Conservation (phyloP, 2,888 invertebrate genomes). For the Apamea epomidion region DNA sequence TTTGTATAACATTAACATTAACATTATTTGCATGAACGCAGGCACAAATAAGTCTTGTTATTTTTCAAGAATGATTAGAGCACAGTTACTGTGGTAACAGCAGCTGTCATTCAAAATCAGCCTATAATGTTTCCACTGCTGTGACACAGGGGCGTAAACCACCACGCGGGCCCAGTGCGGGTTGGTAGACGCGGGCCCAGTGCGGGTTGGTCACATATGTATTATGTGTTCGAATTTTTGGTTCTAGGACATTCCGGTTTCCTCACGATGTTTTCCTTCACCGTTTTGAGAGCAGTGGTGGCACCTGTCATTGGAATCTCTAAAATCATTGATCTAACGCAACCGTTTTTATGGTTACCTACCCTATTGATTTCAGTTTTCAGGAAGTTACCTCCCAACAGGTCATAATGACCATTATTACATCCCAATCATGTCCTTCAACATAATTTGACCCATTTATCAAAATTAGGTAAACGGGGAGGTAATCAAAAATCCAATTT, state of each 20-base stretch:
- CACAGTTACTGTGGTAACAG: neutral
- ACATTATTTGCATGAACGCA: neutral
- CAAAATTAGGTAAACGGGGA: constrained; percentile 16
- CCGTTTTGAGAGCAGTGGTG: no score
- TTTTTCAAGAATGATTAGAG: neutral
- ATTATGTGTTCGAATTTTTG: no score
- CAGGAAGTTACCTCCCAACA: neutral
- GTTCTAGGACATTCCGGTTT: no score
- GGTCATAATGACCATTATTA: neutral
- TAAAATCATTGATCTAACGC: neutral
- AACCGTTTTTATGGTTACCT: no score
- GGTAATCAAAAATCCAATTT: constrained; percentile 50
- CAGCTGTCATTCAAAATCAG: no score
- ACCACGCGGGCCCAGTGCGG: no score
- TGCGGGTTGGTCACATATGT: no score
- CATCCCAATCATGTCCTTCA: neutral
- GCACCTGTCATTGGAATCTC: no score
- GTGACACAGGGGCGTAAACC: no score
- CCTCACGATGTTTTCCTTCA: no score
- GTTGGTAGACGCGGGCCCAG: no score
- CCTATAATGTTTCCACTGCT: no score
- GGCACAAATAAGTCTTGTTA: neutral
- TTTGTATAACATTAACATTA: neutral
- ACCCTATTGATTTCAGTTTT: neutral
- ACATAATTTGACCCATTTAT: constrained; percentile 22